These are phyloP conservation scores for Drosophila testacea DNA, from an alignment of 2,888 invertebrate genomes.

Conservation along the genomic window DNA sequence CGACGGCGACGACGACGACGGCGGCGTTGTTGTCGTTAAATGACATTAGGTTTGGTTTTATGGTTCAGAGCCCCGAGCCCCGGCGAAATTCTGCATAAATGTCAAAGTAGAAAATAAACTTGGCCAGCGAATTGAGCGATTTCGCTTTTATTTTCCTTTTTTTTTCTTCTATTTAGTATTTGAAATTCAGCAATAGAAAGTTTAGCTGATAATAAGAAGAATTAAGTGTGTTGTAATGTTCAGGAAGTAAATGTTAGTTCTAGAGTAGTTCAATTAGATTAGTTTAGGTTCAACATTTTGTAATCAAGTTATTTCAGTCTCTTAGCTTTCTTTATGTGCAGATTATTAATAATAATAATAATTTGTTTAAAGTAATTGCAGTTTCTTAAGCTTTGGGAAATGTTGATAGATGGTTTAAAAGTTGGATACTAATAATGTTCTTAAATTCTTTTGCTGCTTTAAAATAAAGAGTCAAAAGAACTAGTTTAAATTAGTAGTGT, in stretches of 20 bases:
- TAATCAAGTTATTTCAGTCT: too few relatives aligned
- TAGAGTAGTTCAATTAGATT: background rate
- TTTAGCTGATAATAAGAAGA: constrained; percentile 1
- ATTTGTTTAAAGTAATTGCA: background rate
- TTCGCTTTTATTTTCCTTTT: constrained; percentile 64
- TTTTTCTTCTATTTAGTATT: constrained; percentile 13
- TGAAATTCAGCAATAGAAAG: constrained; percentile 42
- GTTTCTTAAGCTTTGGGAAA: too few relatives aligned
- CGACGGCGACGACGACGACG: constrained; percentile 12
- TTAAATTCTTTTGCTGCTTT: too few relatives aligned
- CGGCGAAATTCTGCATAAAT: constrained; percentile 76
- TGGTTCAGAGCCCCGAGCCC: constrained; percentile 46
- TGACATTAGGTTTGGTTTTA: constrained; percentile 78
- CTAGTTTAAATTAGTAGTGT: too few relatives aligned
- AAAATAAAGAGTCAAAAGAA: too few relatives aligned
- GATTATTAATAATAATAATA: background rate
- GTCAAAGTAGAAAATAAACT: constrained; percentile 71
- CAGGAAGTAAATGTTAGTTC: constrained; percentile 1
- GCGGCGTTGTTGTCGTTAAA: constrained; percentile 56
- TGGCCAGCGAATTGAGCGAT: constrained; percentile 56
- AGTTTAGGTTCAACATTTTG: background rate
- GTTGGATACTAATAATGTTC: too few relatives aligned
- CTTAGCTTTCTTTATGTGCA: too few relatives aligned
- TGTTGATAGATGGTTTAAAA: too few relatives aligned
- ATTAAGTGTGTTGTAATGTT: background rate